These are phyloP conservation scores for Dolichoris vasculosae DNA, from an alignment of 1,140 invertebrate genomes.

Conservation along the genomic window DNA sequence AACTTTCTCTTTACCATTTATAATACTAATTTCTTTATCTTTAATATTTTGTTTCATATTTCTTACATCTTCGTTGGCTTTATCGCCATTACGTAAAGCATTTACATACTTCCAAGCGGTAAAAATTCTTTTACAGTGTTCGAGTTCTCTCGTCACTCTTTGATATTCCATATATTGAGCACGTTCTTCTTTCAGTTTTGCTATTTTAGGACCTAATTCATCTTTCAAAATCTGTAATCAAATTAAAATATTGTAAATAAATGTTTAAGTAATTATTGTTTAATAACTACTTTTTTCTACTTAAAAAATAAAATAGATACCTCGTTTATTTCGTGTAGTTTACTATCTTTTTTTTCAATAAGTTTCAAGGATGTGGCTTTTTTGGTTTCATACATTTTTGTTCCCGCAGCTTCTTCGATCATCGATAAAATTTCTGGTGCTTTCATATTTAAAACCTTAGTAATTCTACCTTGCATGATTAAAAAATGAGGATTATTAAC, in stretches of 20 bases:
- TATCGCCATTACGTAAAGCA: constrained; percentile 73
- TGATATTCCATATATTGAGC: constrained; percentile 92
- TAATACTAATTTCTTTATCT: constrained; percentile 75
- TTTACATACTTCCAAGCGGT: constrained; percentile 84
- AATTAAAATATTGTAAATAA: constrained; percentile 12
- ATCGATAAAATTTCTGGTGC: constrained; percentile 97
- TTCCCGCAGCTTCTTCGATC: constrained; percentile 99
- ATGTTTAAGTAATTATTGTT: not conserved
- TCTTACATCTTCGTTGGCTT: constrained; percentile 76
- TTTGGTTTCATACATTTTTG: constrained; percentile 96
- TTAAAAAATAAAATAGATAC: constrained; percentile 73
- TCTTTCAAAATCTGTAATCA: constrained; percentile 85
- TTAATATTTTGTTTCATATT: constrained; percentile 75
- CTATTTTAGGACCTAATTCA: constrained; percentile 91
- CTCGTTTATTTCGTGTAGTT: constrained; percentile 89
- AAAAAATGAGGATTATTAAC: constrained; percentile 99
- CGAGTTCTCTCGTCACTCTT: constrained; percentile 88
- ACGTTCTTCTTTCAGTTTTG: constrained; percentile 90
- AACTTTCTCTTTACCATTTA: constrained; percentile 75
- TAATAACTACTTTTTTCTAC: not conserved
- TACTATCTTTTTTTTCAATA: constrained; percentile 95
- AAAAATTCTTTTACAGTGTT: constrained; percentile 86
- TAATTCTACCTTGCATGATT: constrained; percentile 99
- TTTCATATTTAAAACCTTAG: constrained; percentile 99
- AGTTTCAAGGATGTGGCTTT: constrained; percentile 90